Evolutionary conservation across 2,888 invertebrate genomes (phyloP).

Genomic region (Chrysopilus asiliformis): DNA sequence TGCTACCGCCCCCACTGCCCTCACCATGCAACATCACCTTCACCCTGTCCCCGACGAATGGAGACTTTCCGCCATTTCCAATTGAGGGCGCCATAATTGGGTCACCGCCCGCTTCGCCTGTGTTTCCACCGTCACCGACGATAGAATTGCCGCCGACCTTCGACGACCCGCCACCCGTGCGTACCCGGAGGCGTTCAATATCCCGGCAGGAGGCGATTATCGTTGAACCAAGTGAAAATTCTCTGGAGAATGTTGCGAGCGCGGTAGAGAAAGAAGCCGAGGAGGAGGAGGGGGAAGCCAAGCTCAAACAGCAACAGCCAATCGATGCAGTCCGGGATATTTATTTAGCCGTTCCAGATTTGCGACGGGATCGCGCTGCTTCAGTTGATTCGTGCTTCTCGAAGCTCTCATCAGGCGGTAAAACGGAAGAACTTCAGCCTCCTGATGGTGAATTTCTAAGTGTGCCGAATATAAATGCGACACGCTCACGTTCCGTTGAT

Average conservation of each 20-base stretch:
- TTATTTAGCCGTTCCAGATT: conserved; percentile 67
- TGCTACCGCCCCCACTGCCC: conserved; percentile 35
- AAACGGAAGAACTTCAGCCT: conserved; percentile 55
- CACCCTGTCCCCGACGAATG: conserved; percentile 45
- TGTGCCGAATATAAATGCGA: conserved; percentile 56
- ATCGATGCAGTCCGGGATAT: conserved; percentile 49
- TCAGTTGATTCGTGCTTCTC: conserved; percentile 81
- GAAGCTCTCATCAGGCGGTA: conserved; percentile 55
- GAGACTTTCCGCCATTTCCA: conserved; percentile 33
- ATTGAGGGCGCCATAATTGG: conserved; percentile 24
- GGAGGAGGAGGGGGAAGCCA: conserved; percentile 12
- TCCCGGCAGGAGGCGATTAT: conserved; percentile 74
- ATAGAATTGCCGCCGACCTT: conserved; percentile 44
- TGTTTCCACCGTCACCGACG: conserved; percentile 39
- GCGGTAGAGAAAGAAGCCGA: conserved; percentile 35
- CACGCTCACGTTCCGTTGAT: conserved; percentile 72
- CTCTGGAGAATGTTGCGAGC: conserved; percentile 53
- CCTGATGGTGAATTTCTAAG: conserved; percentile 46
- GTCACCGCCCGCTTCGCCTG: conserved; percentile 31
- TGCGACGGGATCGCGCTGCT: conserved; percentile 72
- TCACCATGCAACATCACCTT: conserved; percentile 49
- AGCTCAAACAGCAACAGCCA: background rate
- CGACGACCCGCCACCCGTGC: conserved; percentile 29
- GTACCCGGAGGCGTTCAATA: conserved; percentile 55
- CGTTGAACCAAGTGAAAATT: conserved; percentile 57